Conservation (phyloP, 1,140 invertebrate genomes). For the Pararge aegeria region DNA sequence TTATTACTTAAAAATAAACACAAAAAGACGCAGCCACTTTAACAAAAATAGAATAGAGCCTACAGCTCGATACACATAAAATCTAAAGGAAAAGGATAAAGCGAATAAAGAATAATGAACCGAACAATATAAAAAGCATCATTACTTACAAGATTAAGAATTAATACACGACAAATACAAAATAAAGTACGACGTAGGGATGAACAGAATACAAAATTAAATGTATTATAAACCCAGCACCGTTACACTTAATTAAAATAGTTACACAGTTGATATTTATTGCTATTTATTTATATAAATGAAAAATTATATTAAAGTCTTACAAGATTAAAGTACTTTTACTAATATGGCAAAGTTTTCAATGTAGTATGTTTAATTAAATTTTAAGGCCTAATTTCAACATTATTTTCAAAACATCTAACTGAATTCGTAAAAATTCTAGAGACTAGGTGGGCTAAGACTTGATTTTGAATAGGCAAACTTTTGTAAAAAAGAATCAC, state of each 20-base stretch:
- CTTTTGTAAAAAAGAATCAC: neutral
- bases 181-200: constrained; percentile 70
- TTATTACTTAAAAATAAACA: constrained; percentile 42
- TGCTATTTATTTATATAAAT: constrained; percentile 64
- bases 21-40: constrained; percentile 40
- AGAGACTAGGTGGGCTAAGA: constrained; percentile 76
- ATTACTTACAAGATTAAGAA: constrained; percentile 56
- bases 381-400: constrained; percentile 64
- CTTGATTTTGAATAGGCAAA: constrained; percentile 59
- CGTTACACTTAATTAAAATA: constrained; percentile 74
- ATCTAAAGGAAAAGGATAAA: constrained; percentile 43
- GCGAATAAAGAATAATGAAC: constrained; percentile 63
- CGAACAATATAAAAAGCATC: constrained; percentile 71
- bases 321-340: constrained; percentile 74
- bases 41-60: constrained; percentile 36
- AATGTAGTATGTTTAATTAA: constrained; percentile 69
- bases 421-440: constrained; percentile 64
- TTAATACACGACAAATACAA: constrained; percentile 66
- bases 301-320: constrained; percentile 72
- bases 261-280: constrained; percentile 63
- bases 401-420: constrained; percentile 57
- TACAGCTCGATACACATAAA: constrained; percentile 37
- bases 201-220: constrained; percentile 70
- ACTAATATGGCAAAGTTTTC: constrained; percentile 80
- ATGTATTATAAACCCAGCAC: constrained; percentile 76